Evolutionary conservation across 2,113 vertebrate species (phyloP).

Genomic region (Sapajus apella): DNA sequence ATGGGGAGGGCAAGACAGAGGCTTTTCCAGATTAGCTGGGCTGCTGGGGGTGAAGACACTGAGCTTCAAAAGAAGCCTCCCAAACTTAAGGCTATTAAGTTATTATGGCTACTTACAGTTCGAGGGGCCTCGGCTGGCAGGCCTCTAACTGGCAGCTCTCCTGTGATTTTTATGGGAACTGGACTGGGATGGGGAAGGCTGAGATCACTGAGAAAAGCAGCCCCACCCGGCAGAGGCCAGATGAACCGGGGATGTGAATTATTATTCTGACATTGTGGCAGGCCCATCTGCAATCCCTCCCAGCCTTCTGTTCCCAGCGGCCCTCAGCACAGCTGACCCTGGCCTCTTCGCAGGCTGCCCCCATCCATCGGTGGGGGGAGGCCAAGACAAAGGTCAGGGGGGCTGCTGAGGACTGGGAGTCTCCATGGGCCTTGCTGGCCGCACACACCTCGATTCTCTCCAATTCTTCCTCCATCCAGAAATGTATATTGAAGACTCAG

Average conservation of each 20-base stretch:
- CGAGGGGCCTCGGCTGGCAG: constrained; percentile 33
- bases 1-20: background rate
- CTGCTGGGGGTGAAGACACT: constrained; percentile 51
- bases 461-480: background rate
- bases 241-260: background rate
- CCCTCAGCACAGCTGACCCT: background rate
- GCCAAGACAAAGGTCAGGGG: background rate
- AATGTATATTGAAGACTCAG: background rate
- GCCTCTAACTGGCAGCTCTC: constrained; percentile 1
- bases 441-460: too few species aligned
- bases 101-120: constrained; percentile 56
- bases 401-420: background rate
- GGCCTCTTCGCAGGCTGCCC: background rate
- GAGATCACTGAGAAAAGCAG: constrained; percentile 21
- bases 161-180: constrained; percentile 59
- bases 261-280: background rate
- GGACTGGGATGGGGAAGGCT: constrained; percentile 44
- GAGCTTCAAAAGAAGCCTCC: constrained; percentile 68
- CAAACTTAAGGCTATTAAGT: constrained; percentile 60
- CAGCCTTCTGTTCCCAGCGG: background rate
- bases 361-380: background rate
- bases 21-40: background rate
- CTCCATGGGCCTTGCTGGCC: background rate
- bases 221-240: background rate
- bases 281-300: background rate